Evolutionary conservation across 2,888 invertebrate genomes (phyloP).

Genomic region (Ormyrus thymus): DNA sequence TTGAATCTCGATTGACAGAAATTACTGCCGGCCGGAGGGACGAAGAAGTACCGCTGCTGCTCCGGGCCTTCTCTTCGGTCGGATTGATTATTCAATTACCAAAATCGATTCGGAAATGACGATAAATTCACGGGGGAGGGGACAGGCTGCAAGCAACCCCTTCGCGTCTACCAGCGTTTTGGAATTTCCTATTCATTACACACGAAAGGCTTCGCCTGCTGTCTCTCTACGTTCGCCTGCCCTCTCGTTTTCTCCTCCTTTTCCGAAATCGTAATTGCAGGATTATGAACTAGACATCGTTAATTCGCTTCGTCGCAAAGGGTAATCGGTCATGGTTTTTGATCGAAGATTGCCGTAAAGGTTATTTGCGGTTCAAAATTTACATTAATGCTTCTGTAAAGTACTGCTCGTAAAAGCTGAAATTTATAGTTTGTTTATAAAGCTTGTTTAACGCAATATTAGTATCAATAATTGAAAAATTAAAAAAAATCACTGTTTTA

Average conservation of each 20-base stretch:
- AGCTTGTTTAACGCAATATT: no score
- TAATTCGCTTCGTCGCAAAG: not conserved
- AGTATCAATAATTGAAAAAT: no score
- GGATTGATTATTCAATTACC: constrained; percentile 72
- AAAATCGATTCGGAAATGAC: constrained; percentile 72
- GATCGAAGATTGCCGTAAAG: no score
- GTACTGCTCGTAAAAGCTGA: no score
- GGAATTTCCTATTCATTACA: constrained; percentile 67
- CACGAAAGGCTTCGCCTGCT: constrained; percentile 10
- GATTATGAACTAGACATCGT: not conserved
- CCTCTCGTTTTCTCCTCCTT: not conserved
- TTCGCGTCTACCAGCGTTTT: constrained; percentile 62
- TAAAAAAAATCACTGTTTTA: no score
- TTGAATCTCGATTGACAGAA: constrained; percentile 65
- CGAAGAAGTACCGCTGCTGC: constrained; percentile 42
- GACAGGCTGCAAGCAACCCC: constrained; percentile 12
- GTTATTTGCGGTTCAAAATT: no score
- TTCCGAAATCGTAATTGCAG: constrained; percentile 3
- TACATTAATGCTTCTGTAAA: no score
- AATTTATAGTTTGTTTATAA: no score
- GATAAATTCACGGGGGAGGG: constrained; percentile 60
- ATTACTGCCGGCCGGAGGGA: constrained; percentile 58
- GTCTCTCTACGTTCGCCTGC: not conserved
- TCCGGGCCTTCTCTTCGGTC: constrained; percentile 53
- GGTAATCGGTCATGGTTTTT: not conserved